phyloP scores from a whole-genome alignment of 2,888 invertebrate genomes.

The Eumerus sabulonum region DNA sequence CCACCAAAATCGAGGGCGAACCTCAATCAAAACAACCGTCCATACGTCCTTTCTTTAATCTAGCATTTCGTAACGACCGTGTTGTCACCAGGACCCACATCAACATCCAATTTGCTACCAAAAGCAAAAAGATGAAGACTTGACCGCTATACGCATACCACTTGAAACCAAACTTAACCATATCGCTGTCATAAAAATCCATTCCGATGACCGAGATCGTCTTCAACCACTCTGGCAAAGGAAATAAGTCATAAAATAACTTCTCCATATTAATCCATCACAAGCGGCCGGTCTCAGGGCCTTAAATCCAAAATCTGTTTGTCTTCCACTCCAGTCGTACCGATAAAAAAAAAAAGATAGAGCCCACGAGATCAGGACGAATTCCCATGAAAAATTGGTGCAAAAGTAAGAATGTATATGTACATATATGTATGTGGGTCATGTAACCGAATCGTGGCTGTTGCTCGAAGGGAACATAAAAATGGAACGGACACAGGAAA shows the following conservation, averaged over 20 bases:
- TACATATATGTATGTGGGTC: background rate
- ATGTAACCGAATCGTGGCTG: background rate
- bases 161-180: too few relatives aligned
- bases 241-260: conserved; percentile 41
- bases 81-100: conserved; percentile 16
- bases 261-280: conserved; percentile 62
- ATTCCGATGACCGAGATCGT: conserved; percentile 5
- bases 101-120: too few relatives aligned
- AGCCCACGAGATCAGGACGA: conserved; percentile 6
- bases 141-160: too few relatives aligned
- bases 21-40: conserved; percentile 44
- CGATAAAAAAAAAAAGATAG: background rate
- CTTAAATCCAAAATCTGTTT: conserved; percentile 17
- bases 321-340: background rate
- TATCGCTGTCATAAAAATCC: conserved; percentile 19
- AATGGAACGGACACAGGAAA: conserved; percentile 19
- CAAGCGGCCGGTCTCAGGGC: conserved; percentile 39
- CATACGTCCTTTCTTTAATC: conserved; percentile 8
- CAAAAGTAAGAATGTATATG: background rate
- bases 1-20: conserved; percentile 25
- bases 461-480: conserved; percentile 35
- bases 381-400: conserved; percentile 35
- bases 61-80: conserved; percentile 34
- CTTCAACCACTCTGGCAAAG: background rate
- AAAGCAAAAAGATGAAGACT: too few relatives aligned